These are phyloP conservation scores for Ia io DNA, from an alignment of 2,113 vertebrate genomes.

Conservation along the genomic window DNA sequence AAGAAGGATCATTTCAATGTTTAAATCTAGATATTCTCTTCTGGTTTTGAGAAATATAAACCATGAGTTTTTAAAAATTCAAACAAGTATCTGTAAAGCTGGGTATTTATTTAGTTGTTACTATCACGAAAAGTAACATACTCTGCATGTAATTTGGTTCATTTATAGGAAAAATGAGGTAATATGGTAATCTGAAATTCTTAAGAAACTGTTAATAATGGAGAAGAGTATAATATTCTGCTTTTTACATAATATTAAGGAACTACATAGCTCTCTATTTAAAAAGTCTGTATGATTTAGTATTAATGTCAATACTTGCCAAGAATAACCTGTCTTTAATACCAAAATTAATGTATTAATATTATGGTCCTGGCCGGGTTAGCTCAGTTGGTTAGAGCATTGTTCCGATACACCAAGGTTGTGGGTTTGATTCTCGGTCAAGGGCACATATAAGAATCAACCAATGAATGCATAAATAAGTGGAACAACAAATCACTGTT, in stretches of 20 bases:
- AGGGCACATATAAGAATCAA: background rate
- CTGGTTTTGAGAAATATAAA: conserved; percentile 46
- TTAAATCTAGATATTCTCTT: conserved; percentile 32
- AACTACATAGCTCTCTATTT: conserved; percentile 2
- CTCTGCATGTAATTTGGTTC: background rate
- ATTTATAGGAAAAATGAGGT: background rate
- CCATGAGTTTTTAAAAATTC: conserved; percentile 32
- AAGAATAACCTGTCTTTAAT: background rate
- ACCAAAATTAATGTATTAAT: conserved; percentile 13
- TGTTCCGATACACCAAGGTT: background rate
- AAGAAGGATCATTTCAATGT: background rate
- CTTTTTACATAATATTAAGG: background rate
- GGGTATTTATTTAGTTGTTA: background rate
- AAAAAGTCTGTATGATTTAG: background rate
- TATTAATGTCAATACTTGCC: background rate
- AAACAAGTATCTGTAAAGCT: background rate
- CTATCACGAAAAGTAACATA: background rate
- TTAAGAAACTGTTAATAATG: background rate
- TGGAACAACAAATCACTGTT: background rate
- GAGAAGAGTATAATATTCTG: background rate
- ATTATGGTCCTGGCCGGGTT: background rate
- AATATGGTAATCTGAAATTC: background rate
- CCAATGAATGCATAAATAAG: background rate
- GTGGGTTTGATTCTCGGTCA: background rate
- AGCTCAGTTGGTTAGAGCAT: background rate